Base-by-base conservation (phyloP, 2,797 vertebrate genomes). In the Dendrocincla fuliginosa region DNA sequence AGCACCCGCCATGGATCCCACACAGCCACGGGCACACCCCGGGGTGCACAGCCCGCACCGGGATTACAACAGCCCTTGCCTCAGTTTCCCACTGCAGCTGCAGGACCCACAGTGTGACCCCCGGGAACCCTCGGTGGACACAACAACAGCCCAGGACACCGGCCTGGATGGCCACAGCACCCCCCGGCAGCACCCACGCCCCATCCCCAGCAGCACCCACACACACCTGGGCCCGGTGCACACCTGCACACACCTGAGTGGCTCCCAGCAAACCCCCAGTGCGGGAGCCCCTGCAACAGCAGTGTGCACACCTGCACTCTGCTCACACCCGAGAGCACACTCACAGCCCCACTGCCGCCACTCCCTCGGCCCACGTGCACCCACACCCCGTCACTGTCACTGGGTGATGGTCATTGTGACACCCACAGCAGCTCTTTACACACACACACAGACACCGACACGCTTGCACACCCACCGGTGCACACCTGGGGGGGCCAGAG, bases 1-100 rank as follows among this genome's bases (percentile, higher is more conserved):
- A 24, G 67, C 22, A 2, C 37, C 69, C 37, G 44, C 69, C 17
- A 16, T 2, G 37, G 69, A 10, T 23, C 78, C 76, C 0, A 2
- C 60, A n/a, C 33, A 44, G 1, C 60, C 6, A 2, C 0, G 0
- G 70, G 37, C 41, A 47, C 2, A 6, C 1, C 13, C 16, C 0
- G 0, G 46, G 16, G 47, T 0, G 9, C 39, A 55, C 60, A 69
- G 70, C 24, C 4, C 1, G 37, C 3, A 0, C 46, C 0, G 0
- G 46, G 61, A 41, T 42, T 13, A n/a, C n/a, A 28, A 44, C 4
- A 1, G 25, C 42, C 41, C 37, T 35, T 44, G 69, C 84, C 78
- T 94, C 81, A 84, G 69, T 84, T 93, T 93, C 69, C 81, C 1
- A 0, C 0, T 28, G 18, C 2, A 2, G 63, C 52, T 39, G 52